Conservation (phyloP, 2,797 vertebrate genomes). For the Lycodopsis pacificus region DNA sequence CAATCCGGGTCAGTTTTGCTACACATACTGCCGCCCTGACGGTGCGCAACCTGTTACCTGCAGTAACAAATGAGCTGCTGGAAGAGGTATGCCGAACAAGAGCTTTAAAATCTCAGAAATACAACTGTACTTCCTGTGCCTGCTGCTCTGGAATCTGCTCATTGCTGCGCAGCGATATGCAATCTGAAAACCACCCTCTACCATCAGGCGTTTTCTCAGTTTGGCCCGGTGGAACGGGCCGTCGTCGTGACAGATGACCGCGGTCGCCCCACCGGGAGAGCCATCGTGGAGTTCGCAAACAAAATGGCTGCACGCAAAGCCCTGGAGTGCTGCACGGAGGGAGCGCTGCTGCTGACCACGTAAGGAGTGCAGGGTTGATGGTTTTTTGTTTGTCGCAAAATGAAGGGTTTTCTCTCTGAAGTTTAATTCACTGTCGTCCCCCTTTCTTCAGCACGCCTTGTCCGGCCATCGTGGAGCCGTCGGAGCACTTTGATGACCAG, state of each 20-base stretch:
- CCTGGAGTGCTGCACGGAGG: constrained; percentile 94
- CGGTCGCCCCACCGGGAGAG: constrained; percentile 93
- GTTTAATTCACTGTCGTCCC: neutral
- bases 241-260: constrained; percentile 95
- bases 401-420: neutral
- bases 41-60: constrained; percentile 93
- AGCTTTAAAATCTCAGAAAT: neutral
- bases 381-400: neutral
- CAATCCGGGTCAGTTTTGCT: constrained; percentile 94
- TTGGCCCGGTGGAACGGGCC: constrained; percentile 94
- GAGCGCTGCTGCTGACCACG: constrained; percentile 95
- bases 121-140: neutral
- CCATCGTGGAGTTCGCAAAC: constrained; percentile 95
- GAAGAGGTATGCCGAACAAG: constrained; percentile 83
- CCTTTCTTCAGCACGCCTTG: constrained; percentile 88
- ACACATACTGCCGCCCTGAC: constrained; percentile 93
- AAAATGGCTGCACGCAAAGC: constrained; percentile 95
- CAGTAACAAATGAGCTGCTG: constrained; percentile 97
- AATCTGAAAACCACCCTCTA: neutral
- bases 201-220: constrained; percentile 90
- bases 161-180: neutral
- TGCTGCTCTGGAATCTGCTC: neutral
- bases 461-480: constrained; percentile 95
- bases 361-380: constrained; percentile 78
- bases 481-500: constrained; percentile 95